A percentile compares a stretch with the other conserved stretches of the same genome.
Conservation (phyloP, 2,797 vertebrate species). For the Octomys mimax region DNA sequence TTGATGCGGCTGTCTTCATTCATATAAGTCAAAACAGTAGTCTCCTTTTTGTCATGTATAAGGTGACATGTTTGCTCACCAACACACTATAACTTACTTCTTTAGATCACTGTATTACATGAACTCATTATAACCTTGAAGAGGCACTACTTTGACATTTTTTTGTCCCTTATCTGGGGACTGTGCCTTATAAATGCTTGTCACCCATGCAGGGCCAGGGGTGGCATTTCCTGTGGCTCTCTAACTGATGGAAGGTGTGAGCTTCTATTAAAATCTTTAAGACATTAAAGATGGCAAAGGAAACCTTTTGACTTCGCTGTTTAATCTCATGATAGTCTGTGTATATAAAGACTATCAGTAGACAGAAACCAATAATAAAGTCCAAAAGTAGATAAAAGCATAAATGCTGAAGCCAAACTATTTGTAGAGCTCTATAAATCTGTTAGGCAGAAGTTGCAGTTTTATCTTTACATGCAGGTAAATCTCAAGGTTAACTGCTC, state of each 20-base stretch:
- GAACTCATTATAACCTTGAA: not conserved
- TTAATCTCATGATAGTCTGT: conserved; percentile 76
- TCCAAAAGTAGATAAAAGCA: conserved; percentile 86
- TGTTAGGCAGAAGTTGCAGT: conserved; percentile 80
- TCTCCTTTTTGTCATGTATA: not conserved
- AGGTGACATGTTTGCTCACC: not conserved
- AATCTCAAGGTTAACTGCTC: conserved; percentile 89
- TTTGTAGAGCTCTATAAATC: conserved; percentile 87
- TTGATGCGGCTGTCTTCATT: not conserved
- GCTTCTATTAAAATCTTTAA: conserved; percentile 81
- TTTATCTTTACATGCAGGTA: conserved; percentile 90
- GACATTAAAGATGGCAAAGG: conserved; percentile 66
- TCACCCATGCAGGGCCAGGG: not conserved
- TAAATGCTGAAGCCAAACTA: conserved; percentile 85
- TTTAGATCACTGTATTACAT: not conserved
- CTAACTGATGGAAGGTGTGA: not conserved
- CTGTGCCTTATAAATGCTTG: not conserved
- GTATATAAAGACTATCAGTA: conserved; percentile 82
- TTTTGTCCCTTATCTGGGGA: conserved; percentile 31
- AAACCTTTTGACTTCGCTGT: conserved; percentile 72
- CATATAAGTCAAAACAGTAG: conserved; percentile 1
- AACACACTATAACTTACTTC: not conserved
- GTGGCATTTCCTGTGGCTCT: conserved; percentile 44
- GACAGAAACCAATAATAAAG: conserved; percentile 88
- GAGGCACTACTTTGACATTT: not conserved